Evolutionary conservation across 2,888 invertebrate species (phyloP).

Genomic region (Hydraecia micacea): DNA sequence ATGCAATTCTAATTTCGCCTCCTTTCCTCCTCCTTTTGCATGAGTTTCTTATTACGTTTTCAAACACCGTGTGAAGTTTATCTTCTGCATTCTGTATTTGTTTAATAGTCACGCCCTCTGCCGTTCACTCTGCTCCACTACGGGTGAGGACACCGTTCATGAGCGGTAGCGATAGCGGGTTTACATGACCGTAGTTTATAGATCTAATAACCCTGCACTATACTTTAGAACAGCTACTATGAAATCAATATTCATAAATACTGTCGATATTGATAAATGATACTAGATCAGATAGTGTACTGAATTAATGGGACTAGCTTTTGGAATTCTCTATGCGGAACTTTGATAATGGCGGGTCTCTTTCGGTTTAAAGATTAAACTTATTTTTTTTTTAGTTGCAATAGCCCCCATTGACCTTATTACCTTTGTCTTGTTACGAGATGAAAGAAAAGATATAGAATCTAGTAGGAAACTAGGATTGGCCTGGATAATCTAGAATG

Average conservation of each 20-base stretch:
- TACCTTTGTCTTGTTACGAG: no score
- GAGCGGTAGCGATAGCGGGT: constrained; percentile 16
- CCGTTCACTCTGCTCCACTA: constrained; percentile 48
- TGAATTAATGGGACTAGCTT: background rate
- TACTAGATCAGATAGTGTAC: background rate
- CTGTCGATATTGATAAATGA: constrained; percentile 20
- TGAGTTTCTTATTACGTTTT: no score
- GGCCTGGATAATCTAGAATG: background rate
- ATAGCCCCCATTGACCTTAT: no score
- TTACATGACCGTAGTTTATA: no score
- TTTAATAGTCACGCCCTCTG: constrained; percentile 34
- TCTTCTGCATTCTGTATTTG: constrained; percentile 20
- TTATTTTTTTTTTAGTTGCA: no score
- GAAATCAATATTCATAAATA: constrained; percentile 40
- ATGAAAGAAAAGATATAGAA: background rate
- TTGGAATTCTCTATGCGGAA: background rate
- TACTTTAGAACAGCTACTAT: background rate
- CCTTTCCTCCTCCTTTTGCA: no score
- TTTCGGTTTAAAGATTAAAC: background rate
- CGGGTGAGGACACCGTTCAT: constrained; percentile 3
- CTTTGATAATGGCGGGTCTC: background rate
- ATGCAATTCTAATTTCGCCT: no score
- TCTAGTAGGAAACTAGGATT: background rate
- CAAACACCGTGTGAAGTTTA: background rate
- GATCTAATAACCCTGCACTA: background rate